phyloP scores from a whole-genome alignment of 2,113 vertebrate species.

The Ursus arctos region DNA sequence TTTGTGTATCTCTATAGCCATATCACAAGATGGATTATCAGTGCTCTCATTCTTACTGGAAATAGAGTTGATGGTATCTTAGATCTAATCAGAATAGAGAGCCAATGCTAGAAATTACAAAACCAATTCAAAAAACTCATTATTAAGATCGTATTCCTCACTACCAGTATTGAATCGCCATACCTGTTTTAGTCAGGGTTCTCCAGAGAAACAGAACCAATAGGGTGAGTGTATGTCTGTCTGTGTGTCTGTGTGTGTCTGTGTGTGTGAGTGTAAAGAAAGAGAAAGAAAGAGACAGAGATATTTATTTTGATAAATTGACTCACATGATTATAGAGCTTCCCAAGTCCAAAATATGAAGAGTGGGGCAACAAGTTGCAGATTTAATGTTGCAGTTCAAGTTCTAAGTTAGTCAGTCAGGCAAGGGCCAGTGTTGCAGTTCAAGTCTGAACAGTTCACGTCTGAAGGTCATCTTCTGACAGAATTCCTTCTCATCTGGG shows the following conservation, averaged over 20 bases:
- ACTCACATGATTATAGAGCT: background rate
- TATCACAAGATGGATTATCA: background rate
- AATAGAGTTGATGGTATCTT: background rate
- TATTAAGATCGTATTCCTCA: background rate
- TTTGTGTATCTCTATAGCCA: background rate
- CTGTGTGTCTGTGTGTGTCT: background rate
- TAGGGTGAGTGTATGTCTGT: background rate
- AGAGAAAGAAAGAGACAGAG: background rate
- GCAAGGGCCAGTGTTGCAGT: background rate
- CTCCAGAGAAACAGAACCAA: background rate
- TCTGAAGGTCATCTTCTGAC: background rate
- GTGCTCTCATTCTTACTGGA: background rate
- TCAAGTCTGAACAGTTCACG: background rate
- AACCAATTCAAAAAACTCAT: background rate
- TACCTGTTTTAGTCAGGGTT: background rate
- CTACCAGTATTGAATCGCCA: background rate
- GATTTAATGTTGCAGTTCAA: background rate
- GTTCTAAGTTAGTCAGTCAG: background rate
- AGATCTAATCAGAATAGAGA: background rate
- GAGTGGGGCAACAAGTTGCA: background rate
- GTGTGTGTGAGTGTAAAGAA: background rate
- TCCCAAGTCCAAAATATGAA: background rate
- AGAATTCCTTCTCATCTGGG: background rate
- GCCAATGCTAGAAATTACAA: background rate
- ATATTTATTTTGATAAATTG: background rate